phyloP scores from a whole-genome alignment of 2,888 invertebrate species.

The Pterostichus niger region DNA sequence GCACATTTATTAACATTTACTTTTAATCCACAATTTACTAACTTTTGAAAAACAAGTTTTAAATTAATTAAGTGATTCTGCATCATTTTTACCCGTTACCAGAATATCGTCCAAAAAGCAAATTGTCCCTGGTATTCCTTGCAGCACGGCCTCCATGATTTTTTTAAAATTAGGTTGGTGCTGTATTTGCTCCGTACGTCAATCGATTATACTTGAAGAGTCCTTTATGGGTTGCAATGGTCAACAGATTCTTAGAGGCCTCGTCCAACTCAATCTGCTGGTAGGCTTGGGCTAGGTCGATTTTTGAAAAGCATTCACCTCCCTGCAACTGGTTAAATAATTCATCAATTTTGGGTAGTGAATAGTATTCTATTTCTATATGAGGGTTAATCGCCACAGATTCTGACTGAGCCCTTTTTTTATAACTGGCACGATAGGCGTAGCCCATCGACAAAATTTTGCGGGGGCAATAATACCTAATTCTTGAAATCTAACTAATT shows the following conservation, averaged over 20 bases:
- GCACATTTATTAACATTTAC: constrained; percentile 70
- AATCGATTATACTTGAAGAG: constrained; percentile 70
- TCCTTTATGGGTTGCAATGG: constrained; percentile 5
- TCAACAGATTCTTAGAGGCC: background rate
- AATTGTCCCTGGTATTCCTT: constrained; percentile 70
- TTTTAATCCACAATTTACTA: constrained; percentile 69
- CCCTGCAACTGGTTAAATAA: background rate
- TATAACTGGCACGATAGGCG: background rate
- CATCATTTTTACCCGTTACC: constrained; percentile 69
- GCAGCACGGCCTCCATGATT: constrained; percentile 70
- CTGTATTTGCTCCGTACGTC: constrained; percentile 71
- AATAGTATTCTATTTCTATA: background rate
- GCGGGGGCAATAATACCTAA: background rate
- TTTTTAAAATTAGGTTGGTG: constrained; percentile 71
- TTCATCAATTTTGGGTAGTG: background rate
- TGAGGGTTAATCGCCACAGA: constrained; percentile 21
- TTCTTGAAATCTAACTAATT: constrained; percentile 67
- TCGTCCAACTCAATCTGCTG: background rate
- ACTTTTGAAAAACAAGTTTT: constrained; percentile 68
- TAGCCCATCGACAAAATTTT: constrained; percentile 28
- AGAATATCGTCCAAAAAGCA: constrained; percentile 69
- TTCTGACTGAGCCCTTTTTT: constrained; percentile 1
- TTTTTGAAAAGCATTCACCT: background rate
- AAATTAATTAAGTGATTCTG: constrained; percentile 69
- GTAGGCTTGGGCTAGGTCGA: constrained; percentile 54